Percentiles rank a stretch among this genome's conserved stretches.
Conservation (phyloP, 2,888 invertebrate species). For the Coenonympha glycerion region DNA sequence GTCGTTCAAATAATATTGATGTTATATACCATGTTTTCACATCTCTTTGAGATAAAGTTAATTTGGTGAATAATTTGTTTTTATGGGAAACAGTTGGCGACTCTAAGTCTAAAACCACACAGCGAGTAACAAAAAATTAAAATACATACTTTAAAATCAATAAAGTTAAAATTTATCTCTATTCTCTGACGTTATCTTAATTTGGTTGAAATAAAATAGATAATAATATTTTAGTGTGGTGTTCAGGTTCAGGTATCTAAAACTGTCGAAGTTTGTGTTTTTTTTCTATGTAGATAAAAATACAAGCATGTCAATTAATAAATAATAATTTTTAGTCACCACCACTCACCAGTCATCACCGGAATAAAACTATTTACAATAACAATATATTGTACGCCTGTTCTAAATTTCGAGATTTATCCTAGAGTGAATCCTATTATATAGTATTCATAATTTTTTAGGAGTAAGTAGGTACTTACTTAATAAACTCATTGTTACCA, state of each 20-base stretch:
- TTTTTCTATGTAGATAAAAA: slow-evolving; percentile 26
- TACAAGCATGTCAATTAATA: slow-evolving; percentile 36
- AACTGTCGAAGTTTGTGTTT: slow-evolving; percentile 8
- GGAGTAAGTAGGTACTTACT: no score
- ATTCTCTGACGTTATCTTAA: neutral
- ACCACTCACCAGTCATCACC: no score
- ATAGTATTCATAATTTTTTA: no score
- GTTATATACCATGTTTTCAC: no score
- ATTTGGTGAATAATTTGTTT: neutral
- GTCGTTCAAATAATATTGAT: no score
- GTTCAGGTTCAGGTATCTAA: slow-evolving; percentile 17
- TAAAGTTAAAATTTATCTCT: slow-evolving; percentile 4
- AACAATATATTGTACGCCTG: slow-evolving; percentile 34
- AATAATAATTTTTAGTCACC: no score
- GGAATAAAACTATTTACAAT: no score
- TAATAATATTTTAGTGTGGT: slow-evolving; percentile 7
- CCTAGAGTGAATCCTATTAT: no score
- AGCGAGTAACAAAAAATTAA: neutral
- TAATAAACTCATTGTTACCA: neutral
- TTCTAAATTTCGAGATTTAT: slow-evolving; percentile 22
- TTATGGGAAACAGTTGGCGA: no score
- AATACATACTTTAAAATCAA: neutral
- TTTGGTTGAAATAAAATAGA: slow-evolving; percentile 4
- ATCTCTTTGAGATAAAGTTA: no score
- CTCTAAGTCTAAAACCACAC: neutral